Percentiles rank a stretch among this genome's conserved stretches.
These are phyloP conservation scores for Cyrtorhinus lividipennis DNA, from an alignment of 1,140 invertebrate species.

Conservation along the genomic window DNA sequence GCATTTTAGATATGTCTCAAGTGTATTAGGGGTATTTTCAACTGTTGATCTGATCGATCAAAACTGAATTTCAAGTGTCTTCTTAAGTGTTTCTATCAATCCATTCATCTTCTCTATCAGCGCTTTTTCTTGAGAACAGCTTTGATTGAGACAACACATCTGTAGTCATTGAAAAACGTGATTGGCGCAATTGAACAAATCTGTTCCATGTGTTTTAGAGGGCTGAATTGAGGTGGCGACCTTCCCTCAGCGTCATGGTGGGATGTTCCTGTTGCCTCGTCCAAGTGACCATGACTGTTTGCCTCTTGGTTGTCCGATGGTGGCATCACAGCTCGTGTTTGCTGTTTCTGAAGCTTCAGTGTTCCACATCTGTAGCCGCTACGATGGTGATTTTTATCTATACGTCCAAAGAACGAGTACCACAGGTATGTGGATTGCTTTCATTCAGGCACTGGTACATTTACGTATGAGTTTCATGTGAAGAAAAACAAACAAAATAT, in stretches of 20 bases:
- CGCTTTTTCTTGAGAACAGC: too few species aligned
- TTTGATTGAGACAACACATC: too few species aligned
- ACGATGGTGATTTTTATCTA: slow-evolving; percentile 47
- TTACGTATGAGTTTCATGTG: background rate
- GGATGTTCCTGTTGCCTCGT: slow-evolving; percentile 43
- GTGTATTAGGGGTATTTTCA: too few species aligned
- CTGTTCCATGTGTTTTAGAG: too few species aligned
- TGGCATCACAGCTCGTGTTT: slow-evolving; percentile 42
- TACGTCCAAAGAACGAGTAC: slow-evolving; percentile 23
- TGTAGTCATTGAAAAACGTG: too few species aligned
- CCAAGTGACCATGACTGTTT: slow-evolving; percentile 37
- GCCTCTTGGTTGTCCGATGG: slow-evolving; percentile 41
- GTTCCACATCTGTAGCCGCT: slow-evolving; percentile 40
- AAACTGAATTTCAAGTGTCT: too few species aligned
- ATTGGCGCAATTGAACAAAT: too few species aligned
- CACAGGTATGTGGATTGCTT: slow-evolving; percentile 16
- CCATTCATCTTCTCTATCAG: too few species aligned
- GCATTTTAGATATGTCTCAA: too few species aligned
- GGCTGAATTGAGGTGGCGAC: background rate
- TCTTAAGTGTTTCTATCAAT: too few species aligned
- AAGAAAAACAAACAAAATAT: too few species aligned
- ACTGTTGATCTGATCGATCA: too few species aligned
- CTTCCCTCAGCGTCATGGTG: slow-evolving; percentile 32
- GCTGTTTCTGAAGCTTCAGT: slow-evolving; percentile 50
- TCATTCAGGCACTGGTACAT: background rate